Conservation (phyloP, 2,888 invertebrate genomes). For the Augochlorella aurata region DNA sequence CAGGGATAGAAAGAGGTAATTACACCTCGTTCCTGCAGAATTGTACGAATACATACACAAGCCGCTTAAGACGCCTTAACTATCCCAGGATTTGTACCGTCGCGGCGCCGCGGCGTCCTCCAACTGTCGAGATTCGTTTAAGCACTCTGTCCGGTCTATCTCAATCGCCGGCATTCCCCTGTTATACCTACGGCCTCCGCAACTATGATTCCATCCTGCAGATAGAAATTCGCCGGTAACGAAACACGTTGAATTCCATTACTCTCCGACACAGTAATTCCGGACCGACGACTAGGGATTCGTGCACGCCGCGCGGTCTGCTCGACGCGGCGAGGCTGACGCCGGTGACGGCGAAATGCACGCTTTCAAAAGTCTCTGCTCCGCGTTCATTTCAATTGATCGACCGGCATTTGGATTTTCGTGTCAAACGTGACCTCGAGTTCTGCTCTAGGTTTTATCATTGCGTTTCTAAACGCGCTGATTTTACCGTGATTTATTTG, state of each 20-base stretch:
- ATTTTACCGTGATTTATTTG: too few relatives aligned
- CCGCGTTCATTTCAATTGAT: too few relatives aligned
- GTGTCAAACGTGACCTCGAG: too few relatives aligned
- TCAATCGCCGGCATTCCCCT: conserved; percentile 26
- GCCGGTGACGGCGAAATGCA: too few relatives aligned
- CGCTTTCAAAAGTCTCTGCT: too few relatives aligned
- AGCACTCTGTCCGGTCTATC: conserved; percentile 45
- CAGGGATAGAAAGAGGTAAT: conserved; percentile 67
- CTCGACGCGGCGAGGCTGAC: too few relatives aligned
- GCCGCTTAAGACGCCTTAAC: conserved; percentile 70
- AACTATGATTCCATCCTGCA: conserved; percentile 31
- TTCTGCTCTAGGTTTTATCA: too few relatives aligned
- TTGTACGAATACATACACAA: conserved; percentile 67
- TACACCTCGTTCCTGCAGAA: conserved; percentile 68
- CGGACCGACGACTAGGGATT: background rate
- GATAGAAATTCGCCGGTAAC: background rate
- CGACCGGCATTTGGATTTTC: too few relatives aligned
- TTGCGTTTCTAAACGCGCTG: too few relatives aligned
- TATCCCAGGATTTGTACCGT: conserved; percentile 66
- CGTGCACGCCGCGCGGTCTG: background rate
- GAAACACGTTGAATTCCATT: conserved; percentile 8
- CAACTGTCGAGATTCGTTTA: conserved; percentile 64
- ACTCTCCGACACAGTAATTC: conserved; percentile 1
- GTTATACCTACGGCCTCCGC: conserved; percentile 6
- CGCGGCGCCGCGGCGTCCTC: conserved; percentile 24